Base-by-base conservation (phyloP, 2,113 vertebrate species). In the Rhinogobius similis region DNA sequence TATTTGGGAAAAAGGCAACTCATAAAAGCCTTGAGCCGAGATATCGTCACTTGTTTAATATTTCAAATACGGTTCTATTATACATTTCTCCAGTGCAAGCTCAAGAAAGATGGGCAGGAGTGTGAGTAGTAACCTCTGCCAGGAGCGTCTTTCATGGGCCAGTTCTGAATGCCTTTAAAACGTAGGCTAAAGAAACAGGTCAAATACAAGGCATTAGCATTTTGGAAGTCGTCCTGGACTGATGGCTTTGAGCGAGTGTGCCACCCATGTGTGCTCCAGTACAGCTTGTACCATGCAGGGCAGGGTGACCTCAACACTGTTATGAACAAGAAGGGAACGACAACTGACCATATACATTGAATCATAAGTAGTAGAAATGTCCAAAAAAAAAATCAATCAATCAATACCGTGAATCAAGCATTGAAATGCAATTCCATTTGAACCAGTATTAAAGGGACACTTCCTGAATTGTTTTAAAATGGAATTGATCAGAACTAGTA, bases 201-300 rank as follows among this genome's bases (percentile, higher is more conserved):
- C 77, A 76, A 81, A 82, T 62, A 68, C 38, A 39, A n/a, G 62
- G 53, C 53, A 86, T 87, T 83, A 76, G 73, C 82, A 83, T 86
- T 74, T 46, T 83, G 82, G 79, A 86, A 63, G 52, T 41, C 66
- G 56, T 64, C 58, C 66, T 77, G 70, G 71, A 63, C 63, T 61
- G 46, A 23, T 70, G 71, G 79, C 72, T 82, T 73, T 66, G 41
- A 70, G 62, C 75, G 75, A 58, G 53, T 70, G 21, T 32, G 65
- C 46, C 48, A 50, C 48, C 65, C 27, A 56, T 78, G 62, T 72
- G 66, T 71, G 81, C 52, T 61, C 75, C 69, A 67, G 81, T 72
- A 38, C 70, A 79, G 58, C 48, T 71, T 77, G 75, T 77, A 78
- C 82, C 71, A 78, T 62, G 32, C 72, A 77, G 68, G 62, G 14